These are phyloP conservation scores for Pardosa pseudoannulata DNA, from an alignment of 2,888 invertebrate species.

Conservation along the genomic window DNA sequence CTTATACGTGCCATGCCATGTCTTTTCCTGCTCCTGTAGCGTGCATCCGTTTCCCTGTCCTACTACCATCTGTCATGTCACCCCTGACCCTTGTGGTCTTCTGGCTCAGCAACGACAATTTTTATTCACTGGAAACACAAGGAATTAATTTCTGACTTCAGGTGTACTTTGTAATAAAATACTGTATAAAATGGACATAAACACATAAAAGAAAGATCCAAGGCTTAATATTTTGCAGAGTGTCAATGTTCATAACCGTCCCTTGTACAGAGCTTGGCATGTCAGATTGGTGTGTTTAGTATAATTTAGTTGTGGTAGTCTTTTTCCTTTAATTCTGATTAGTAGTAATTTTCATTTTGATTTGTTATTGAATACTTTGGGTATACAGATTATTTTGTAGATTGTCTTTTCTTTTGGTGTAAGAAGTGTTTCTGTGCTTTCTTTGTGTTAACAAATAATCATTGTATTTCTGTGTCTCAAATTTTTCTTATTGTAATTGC, in stretches of 20 bases:
- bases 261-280: conserved; percentile 73
- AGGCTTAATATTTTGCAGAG: conserved; percentile 64
- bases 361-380: conserved; percentile 26
- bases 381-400: neutral
- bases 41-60: conserved; percentile 69
- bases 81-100: conserved; percentile 61
- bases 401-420: conserved; percentile 13
- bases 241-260: conserved; percentile 71
- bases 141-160: conserved; percentile 46
- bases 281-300: conserved; percentile 71
- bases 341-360: conserved; percentile 41
- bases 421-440: conserved; percentile 41
- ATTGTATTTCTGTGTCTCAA: conserved; percentile 23
- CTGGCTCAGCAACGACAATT: conserved; percentile 59
- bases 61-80: conserved; percentile 45
- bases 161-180: conserved; percentile 60
- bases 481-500: conserved; percentile 24
- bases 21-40: conserved; percentile 65
- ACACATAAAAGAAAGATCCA: conserved; percentile 38
- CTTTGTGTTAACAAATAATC: conserved; percentile 22
- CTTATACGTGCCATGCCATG: conserved; percentile 68
- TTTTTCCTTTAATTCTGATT: conserved; percentile 42
- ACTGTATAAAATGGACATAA: conserved; percentile 38
- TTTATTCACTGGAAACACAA: conserved; percentile 54
- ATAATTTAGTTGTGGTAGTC: conserved; percentile 48